Conservation (phyloP, 2,797 vertebrate genomes). For the Alcedo quadribrachys region DNA sequence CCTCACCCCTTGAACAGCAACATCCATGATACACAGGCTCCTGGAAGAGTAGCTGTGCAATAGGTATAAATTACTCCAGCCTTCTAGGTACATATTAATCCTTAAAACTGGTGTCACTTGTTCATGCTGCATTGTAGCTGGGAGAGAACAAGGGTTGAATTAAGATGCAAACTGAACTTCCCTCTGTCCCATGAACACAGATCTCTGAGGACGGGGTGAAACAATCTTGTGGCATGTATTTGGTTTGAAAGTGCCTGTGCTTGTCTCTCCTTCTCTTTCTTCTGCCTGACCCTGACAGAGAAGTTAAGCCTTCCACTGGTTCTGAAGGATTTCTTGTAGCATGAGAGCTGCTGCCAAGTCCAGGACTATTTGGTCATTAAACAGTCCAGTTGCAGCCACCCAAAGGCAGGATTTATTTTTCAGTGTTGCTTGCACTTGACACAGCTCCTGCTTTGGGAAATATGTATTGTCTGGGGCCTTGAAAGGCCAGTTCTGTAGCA, state of each 20-base stretch:
- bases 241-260: background rate
- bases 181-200: background rate
- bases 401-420: background rate
- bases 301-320: background rate
- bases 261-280: background rate
- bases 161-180: background rate
- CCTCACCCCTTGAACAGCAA: background rate
- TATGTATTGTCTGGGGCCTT: background rate
- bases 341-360: background rate
- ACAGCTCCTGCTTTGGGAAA: background rate
- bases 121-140: background rate
- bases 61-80: background rate
- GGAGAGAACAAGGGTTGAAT: background rate
- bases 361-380: background rate
- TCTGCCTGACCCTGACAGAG: background rate
- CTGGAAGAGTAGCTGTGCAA: background rate
- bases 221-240: accelerated
- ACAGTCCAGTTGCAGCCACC: background rate
- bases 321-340: background rate
- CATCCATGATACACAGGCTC: background rate
- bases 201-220: background rate
- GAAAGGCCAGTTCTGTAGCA: background rate
- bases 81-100: background rate
- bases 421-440: accelerated
- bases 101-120: background rate